Base-by-base conservation (phyloP, 1,140 invertebrate species). In the Potamilus streckersoni region DNA sequence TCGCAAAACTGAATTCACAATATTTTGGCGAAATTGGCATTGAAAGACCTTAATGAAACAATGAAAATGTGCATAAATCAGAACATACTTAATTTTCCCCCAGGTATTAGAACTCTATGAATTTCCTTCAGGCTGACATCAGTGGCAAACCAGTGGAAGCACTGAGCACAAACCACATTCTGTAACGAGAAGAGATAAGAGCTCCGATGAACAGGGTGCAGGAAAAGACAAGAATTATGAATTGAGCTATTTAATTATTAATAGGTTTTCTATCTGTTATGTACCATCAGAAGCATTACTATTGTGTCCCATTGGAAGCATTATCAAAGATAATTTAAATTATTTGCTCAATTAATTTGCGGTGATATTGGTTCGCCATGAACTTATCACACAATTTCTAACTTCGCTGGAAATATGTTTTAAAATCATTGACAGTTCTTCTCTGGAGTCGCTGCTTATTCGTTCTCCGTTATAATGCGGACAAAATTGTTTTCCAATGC, bases 71-170 rank as follows among this genome's bases (percentile, higher is more conserved):
- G 27, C 13, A 20, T 27, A 71, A 19, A 49, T 19, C 57, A 56
- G 63, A 58, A 74, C 69, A 74, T 60, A 70, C 79, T 73, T 15
- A 82, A 57, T 65, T 73, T 77, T 60, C 80, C 80, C n/a, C 68
- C 61, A 38, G 71, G 78, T 3, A 75, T 66, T 49, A 82, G 57
- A 61, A 82, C 78, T 73, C 80, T 66, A 17, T 64, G 31, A n/a
- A 82, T 82, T 57, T 77, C 73, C 56, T 69, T 19, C 2, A 82
- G 31, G n/a, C 38, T 56, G 27, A 74, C 73, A 27, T 66, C 64
- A 19, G 65, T 65, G 38, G 78, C 61, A 72, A 82, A 82, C 78
- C 78, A 82, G 61, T 82, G 80, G 58, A 82, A 82, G 59, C 78
- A 79, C 63, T 82, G 80, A n/a, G 78, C 80, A 71, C 78, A 79